phyloP scores from a whole-genome alignment of 2,888 invertebrate species.

The Eupithecia abbreviata region DNA sequence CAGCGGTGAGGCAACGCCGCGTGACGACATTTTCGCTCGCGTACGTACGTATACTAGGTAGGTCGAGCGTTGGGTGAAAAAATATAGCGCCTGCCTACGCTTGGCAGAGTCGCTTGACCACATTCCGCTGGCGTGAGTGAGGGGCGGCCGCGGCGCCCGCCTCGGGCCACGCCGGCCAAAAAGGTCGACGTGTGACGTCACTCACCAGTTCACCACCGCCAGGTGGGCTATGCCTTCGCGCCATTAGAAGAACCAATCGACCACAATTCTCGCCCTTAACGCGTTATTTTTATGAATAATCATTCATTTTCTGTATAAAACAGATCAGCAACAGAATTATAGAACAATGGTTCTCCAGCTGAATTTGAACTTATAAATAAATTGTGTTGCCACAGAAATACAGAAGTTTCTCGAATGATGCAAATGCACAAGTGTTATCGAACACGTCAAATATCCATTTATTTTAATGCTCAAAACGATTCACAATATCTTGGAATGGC shows the following conservation, averaged over 20 bases:
- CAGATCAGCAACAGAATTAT: not conserved
- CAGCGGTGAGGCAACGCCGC: constrained; percentile 82
- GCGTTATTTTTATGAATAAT: constrained; percentile 58
- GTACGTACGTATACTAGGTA: constrained; percentile 61
- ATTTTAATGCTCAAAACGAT: not conserved
- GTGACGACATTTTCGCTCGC: constrained; percentile 85
- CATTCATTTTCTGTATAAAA: constrained; percentile 13
- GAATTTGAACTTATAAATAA: no score
- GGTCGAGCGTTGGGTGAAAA: constrained; percentile 79
- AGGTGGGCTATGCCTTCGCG: constrained; percentile 74
- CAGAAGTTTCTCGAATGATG: not conserved
- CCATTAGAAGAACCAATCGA: constrained; percentile 51
- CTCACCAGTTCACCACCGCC: constrained; percentile 73
- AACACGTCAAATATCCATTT: not conserved
- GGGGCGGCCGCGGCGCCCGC: constrained; percentile 55
- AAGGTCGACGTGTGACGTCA: constrained; percentile 82
- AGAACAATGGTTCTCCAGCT: not conserved
- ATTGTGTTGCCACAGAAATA: not conserved
- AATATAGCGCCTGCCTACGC: constrained; percentile 81
- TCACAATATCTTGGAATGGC: not conserved
- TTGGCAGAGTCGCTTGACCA: constrained; percentile 80
- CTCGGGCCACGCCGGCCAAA: constrained; percentile 68
- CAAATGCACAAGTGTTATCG: not conserved
- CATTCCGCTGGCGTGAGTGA: constrained; percentile 80
- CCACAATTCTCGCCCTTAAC: constrained; percentile 65